These are phyloP conservation scores for Balaeniceps rex DNA, from an alignment of 2,113 vertebrate species.

Conservation along the genomic window DNA sequence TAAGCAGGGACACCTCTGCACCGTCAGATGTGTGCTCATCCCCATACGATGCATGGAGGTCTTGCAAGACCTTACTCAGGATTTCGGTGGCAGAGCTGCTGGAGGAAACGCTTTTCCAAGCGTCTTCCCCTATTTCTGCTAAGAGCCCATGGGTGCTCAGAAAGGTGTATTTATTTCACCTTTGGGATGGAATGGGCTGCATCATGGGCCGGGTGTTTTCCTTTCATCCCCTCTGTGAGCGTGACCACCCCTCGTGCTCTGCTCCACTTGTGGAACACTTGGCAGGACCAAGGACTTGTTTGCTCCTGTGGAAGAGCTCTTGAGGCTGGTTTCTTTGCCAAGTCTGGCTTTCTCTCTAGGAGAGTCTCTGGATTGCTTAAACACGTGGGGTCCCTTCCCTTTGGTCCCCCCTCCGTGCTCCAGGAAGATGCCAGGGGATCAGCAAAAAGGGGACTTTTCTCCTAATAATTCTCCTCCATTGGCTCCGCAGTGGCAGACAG, in stretches of 20 bases:
- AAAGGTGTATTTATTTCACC: neutral
- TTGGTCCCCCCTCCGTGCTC: rapidly evolving
- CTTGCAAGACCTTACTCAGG: neutral
- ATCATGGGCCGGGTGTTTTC: rapidly evolving
- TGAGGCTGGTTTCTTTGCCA: neutral
- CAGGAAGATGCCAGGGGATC: neutral
- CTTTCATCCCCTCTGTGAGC: rapidly evolving
- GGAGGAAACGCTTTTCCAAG: neutral
- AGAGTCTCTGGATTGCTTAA: neutral
- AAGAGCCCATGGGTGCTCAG: rapidly evolving
- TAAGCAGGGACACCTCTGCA: neutral
- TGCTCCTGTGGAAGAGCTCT: neutral
- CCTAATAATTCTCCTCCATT: neutral
- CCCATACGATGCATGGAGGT: rapidly evolving
- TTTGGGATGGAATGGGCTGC: neutral
- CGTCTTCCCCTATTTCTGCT: rapidly evolving
- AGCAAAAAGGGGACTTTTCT: neutral
- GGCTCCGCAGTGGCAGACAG: neutral
- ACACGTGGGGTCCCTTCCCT: neutral
- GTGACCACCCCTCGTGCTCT: neutral
- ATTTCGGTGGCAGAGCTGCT: neutral
- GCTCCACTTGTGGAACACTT: neutral
- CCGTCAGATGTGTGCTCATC: too few species aligned
- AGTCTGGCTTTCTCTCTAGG: neutral
- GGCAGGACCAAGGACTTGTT: neutral